phyloP scores from a whole-genome alignment of 2,113 vertebrate genomes.

The Cyphomyrus discorhynchus region DNA sequence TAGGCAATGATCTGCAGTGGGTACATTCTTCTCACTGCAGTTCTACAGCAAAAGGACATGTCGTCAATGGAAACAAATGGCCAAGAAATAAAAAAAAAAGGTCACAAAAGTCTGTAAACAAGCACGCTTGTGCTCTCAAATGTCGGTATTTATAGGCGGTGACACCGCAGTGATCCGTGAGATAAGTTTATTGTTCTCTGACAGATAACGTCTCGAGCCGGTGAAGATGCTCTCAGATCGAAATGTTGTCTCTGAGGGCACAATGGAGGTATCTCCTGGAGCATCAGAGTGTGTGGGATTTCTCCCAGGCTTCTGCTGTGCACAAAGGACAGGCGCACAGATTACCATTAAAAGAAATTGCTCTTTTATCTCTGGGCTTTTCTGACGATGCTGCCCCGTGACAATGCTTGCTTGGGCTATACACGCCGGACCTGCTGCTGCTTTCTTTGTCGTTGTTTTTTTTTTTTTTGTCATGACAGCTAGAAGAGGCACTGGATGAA shows the following conservation, averaged over 20 bases:
- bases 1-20: neutral
- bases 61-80: neutral
- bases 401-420: neutral
- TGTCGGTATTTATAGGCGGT: neutral
- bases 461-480: neutral
- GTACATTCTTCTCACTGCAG: neutral
- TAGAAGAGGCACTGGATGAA: neutral
- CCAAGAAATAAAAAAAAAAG: neutral
- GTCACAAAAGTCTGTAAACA: neutral
- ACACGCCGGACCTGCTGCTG: neutral
- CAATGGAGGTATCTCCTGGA: neutral
- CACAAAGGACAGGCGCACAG: neutral
- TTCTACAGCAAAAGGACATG: neutral
- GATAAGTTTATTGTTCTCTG: neutral
- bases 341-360: neutral
- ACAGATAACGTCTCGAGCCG: neutral
- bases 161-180: neutral
- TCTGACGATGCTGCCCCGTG: neutral
- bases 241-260: neutral
- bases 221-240: slow-evolving; percentile 5
- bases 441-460: neutral
- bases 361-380: neutral
- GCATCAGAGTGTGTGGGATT: neutral
- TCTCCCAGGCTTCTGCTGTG: neutral
- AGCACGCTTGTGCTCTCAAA: neutral